Conservation (phyloP, 2,888 invertebrate species). For the Carpatolechia fugitivella region DNA sequence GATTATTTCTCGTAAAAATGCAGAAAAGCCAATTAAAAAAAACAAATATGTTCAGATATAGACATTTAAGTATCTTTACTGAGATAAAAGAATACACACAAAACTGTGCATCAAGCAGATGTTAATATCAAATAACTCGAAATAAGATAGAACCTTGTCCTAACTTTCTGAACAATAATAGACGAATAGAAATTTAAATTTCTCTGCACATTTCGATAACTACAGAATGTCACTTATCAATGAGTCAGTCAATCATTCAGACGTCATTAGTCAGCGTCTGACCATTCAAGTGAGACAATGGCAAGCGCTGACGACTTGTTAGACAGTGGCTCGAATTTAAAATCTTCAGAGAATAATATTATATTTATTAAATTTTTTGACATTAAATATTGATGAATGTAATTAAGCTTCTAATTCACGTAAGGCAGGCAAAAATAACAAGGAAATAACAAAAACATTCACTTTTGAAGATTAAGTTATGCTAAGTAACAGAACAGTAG, state of each 20-base stretch:
- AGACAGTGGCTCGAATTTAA: conserved; percentile 27
- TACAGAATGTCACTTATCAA: conserved; percentile 54
- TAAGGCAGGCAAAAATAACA: too few species aligned
- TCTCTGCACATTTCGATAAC: conserved; percentile 41
- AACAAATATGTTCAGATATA: too few species aligned
- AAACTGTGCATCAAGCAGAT: neutral
- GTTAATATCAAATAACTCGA: neutral
- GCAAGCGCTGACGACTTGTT: conserved; percentile 38
- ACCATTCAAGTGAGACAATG: conserved; percentile 48
- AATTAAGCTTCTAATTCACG: too few species aligned
- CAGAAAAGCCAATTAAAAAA: too few species aligned
- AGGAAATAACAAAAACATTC: too few species aligned
- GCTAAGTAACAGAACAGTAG: too few species aligned
- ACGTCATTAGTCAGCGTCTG: conserved; percentile 62
- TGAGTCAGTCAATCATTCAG: conserved; percentile 63
- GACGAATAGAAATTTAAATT: conserved; percentile 18
- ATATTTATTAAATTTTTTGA: neutral
- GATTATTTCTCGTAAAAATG: too few species aligned
- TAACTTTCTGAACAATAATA: conserved; percentile 30
- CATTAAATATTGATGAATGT: too few species aligned
- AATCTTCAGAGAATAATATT: neutral
- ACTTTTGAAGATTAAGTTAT: too few species aligned
- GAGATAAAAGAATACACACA: neutral
- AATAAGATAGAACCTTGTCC: conserved; percentile 1
- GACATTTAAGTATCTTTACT: neutral